Evolutionary conservation across 2,888 invertebrate genomes (phyloP).

Genomic region (Lomographa bimaculata): DNA sequence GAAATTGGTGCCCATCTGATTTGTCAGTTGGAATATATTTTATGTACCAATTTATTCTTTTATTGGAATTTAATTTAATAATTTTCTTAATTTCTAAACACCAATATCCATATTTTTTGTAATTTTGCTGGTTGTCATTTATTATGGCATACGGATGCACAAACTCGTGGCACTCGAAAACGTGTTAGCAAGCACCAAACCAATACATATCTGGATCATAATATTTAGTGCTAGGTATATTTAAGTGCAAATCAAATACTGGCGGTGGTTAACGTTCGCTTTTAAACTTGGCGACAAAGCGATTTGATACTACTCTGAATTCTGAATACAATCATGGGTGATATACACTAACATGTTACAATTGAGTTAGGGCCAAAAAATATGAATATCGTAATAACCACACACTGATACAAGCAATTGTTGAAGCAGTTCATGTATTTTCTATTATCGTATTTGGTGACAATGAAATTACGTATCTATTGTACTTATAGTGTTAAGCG

Average conservation of each 20-base stretch:
- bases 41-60: slow-evolving; percentile 32
- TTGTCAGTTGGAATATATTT: background rate
- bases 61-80: slow-evolving; percentile 38
- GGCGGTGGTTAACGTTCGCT: slow-evolving; percentile 44
- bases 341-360: slow-evolving; percentile 21
- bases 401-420: slow-evolving; percentile 31
- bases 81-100: slow-evolving; percentile 44
- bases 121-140: slow-evolving; percentile 76
- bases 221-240: slow-evolving; percentile 42
- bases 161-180: slow-evolving; percentile 46
- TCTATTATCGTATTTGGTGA: too few relatives aligned
- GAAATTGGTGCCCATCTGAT: slow-evolving; percentile 19
- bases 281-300: slow-evolving; percentile 27
- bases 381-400: slow-evolving; percentile 71
- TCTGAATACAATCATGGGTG: slow-evolving; percentile 37
- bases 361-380: slow-evolving; percentile 60
- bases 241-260: slow-evolving; percentile 64
- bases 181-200: slow-evolving; percentile 42
- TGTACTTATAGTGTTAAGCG: too few relatives aligned
- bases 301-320: slow-evolving; percentile 27
- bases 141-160: slow-evolving; percentile 47
- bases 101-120: slow-evolving; percentile 82
- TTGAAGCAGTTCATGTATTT: slow-evolving; percentile 20
- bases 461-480: too few relatives aligned
- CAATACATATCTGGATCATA: slow-evolving; percentile 27